phyloP scores from a whole-genome alignment of 1,140 invertebrate genomes.

The Drosophila trapezifrons region DNA sequence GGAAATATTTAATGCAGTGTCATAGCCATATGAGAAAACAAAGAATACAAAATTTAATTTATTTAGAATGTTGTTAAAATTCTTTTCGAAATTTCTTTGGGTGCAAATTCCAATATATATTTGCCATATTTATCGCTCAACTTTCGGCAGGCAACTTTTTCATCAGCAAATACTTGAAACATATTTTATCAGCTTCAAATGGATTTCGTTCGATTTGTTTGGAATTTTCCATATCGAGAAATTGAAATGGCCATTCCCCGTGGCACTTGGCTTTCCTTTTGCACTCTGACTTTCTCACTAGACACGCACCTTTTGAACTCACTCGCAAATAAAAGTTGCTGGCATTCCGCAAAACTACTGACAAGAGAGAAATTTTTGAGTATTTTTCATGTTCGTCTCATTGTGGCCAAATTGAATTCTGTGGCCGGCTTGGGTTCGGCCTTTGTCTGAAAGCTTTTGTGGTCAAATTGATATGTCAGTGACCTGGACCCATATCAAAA shows the following conservation, averaged over 20 bases:
- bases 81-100: not conserved
- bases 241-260: conserved; percentile 20
- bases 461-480: conserved; percentile 59
- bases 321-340: conserved; percentile 36
- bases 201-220: conserved; percentile 7
- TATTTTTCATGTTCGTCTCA: conserved; percentile 39
- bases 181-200: conserved; percentile 46
- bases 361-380: conserved; percentile 37
- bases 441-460: conserved; percentile 53
- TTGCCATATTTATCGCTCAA: conserved; percentile 15
- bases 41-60: no score
- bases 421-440: conserved; percentile 34
- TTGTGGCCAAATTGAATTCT: conserved; percentile 46
- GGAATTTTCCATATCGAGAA: conserved; percentile 40
- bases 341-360: conserved; percentile 47
- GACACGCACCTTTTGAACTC: conserved; percentile 49
- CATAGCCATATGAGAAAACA: no score
- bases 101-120: not conserved
- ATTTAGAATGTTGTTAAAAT: no score
- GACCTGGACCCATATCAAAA: conserved; percentile 51
- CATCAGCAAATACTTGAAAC: conserved; percentile 41
- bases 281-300: conserved; percentile 36
- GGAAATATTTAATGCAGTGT: no score
- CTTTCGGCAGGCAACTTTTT: conserved; percentile 16
- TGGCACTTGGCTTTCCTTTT: conserved; percentile 32